phyloP scores from a whole-genome alignment of 2,797 vertebrate genomes.

The Coendou prehensilis region DNA sequence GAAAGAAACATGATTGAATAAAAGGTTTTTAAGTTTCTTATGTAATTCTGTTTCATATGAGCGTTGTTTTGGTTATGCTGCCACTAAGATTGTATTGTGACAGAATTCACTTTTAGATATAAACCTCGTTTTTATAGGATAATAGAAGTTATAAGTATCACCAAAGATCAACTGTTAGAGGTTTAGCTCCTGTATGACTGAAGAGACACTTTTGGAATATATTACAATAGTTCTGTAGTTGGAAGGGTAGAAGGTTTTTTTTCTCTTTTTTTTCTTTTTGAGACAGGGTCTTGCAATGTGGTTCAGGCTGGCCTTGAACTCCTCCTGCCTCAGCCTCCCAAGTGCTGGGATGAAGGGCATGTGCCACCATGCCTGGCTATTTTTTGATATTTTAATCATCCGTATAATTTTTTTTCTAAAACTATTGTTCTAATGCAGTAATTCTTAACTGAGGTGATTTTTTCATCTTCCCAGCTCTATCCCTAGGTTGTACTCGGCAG shows the following conservation, averaged over 20 bases:
- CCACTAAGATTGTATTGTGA: constrained; percentile 67
- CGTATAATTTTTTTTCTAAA: constrained; percentile 31
- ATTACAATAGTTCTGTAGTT: constrained; percentile 18
- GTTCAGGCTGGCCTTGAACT: neutral
- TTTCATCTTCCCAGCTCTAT: neutral
- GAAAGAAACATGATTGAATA: constrained; percentile 47
- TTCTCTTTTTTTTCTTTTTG: neutral
- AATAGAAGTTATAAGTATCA: neutral
- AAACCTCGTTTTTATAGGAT: constrained; percentile 42
- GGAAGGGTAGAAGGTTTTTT: neutral
- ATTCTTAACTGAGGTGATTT: constrained; percentile 22
- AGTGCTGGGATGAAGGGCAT: neutral
- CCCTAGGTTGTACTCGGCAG: neutral
- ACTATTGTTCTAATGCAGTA: constrained; percentile 10
- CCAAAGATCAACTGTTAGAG: constrained; percentile 4
- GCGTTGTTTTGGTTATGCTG: constrained; percentile 65
- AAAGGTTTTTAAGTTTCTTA: constrained; percentile 57
- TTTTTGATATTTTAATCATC: constrained; percentile 40
- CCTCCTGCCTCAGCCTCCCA: neutral
- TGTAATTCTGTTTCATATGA: constrained; percentile 48
- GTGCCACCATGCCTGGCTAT: neutral
- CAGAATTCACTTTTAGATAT: constrained; percentile 23
- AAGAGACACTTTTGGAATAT: constrained; percentile 44
- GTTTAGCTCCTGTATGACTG: neutral
- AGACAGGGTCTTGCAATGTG: neutral